Base-by-base conservation (phyloP, 2,888 invertebrate species). In the Eupelmus urozonus region DNA sequence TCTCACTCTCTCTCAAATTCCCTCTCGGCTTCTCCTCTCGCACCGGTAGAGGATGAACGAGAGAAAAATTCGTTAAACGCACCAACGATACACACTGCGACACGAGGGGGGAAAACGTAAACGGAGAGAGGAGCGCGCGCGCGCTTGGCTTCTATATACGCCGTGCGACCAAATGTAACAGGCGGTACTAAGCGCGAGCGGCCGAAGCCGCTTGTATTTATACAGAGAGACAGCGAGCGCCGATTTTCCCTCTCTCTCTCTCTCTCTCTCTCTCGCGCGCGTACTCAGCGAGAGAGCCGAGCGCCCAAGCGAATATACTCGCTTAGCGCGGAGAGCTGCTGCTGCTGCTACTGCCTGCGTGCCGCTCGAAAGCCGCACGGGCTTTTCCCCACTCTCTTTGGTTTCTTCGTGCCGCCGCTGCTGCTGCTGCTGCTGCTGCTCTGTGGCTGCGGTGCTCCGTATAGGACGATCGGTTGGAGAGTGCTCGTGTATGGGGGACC, bases 201-300 rank as follows among this genome's bases (percentile, higher is more conserved):
- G 84, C 82, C 84, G 84, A 81, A 77, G 81, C 83, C 81, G 84
- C 86, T 86, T 85, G 88, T 89, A 89, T 89, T 89, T 88, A 89
- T 89, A 88, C 87, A 81, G 82, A 83, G 83, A 82, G 82, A 81
- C 81, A 82, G 82, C 83, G 83, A 83, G 75, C 77, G 65, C 51
- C 76, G 62, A 59, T 69, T 79, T 75, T 72, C 79, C 76, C 82
- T 76, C 82, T 82, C 82, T 80, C 11, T 51, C 29, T 29, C 23
- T n/a, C 60, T 42, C 69, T n/a, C n/a, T n/a, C n/a, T n/a, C n/a
- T n/a, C 9, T 11, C 57, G 16, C 42, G 1, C 70, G 20, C 5
- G 23, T 53, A 40, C 7, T 16, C 60, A 27, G n/a, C 65, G 18
- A 16, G 49, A 59, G 20, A 40, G 55, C 55, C 11, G 25, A n/a